phyloP scores from a whole-genome alignment of 2,888 invertebrate genomes.

The Cephus sareptanus region DNA sequence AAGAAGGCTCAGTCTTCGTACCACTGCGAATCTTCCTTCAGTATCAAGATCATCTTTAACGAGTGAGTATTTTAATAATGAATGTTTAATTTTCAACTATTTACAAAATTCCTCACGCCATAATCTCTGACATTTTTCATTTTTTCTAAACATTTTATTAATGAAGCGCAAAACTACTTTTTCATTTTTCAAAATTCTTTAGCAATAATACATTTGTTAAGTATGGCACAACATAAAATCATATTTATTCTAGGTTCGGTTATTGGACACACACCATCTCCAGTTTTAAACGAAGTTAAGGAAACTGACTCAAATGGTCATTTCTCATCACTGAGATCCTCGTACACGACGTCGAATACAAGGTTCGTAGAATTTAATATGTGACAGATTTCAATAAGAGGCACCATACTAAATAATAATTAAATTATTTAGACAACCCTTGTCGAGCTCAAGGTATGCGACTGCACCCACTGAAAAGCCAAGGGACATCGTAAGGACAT shows the following conservation, averaged over 20 bases:
- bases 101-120: neutral
- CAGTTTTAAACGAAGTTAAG: constrained; percentile 48
- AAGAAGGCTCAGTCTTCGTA: constrained; percentile 67
- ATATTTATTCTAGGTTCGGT: constrained; percentile 11
- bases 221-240: neutral
- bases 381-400: neutral
- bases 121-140: neutral
- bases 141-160: no score
- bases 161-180: neutral
- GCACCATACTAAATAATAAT: neutral
- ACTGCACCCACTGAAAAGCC: constrained; percentile 50
- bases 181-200: neutral
- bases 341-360: constrained; percentile 48
- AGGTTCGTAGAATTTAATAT: constrained; percentile 41
- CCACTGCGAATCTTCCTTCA: constrained; percentile 45
- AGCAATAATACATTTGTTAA: neutral
- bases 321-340: constrained; percentile 51
- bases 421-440: neutral
- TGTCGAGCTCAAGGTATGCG: constrained; percentile 40
- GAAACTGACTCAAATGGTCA: constrained; percentile 62
- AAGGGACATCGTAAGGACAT: constrained; percentile 49
- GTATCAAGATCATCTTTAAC: constrained; percentile 44
- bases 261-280: constrained; percentile 11
- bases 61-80: constrained; percentile 40
- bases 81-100: neutral